A percentile compares a stretch with the other conserved stretches of the same genome.
phyloP scores from a whole-genome alignment of 2,888 invertebrate species.

The Zygothrica quintamaculata region DNA sequence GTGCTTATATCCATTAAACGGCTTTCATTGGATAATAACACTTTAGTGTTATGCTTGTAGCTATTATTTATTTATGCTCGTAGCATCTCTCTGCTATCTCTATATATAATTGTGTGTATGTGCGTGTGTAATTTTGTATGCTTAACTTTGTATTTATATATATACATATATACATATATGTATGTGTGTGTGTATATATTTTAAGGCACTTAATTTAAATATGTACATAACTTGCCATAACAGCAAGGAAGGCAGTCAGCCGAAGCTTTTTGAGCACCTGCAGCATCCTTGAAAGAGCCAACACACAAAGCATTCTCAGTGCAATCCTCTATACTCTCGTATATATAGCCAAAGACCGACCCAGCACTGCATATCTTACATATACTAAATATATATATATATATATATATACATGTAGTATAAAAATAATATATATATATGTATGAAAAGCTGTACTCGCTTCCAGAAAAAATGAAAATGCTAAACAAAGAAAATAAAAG shows the following conservation, averaged over 20 bases:
- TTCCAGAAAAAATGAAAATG: constrained; percentile 71
- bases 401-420: constrained; percentile 6
- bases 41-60: constrained; percentile 31
- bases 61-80: constrained; percentile 41
- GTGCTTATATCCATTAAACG: constrained; percentile 26
- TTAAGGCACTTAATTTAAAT: constrained; percentile 58
- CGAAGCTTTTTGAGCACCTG: constrained; percentile 63
- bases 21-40: constrained; percentile 46
- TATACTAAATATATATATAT: constrained; percentile 29
- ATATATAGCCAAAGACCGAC: constrained; percentile 16
- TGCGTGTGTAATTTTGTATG: not conserved
- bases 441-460: constrained; percentile 50
- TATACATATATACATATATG: constrained; percentile 8
- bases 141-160: too few relatives aligned
- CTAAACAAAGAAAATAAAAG: constrained; percentile 81
- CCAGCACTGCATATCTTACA: constrained; percentile 47
- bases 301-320: constrained; percentile 50
- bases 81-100: constrained; percentile 39
- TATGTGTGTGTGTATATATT: constrained; percentile 19
- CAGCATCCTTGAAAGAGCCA: constrained; percentile 62
- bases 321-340: constrained; percentile 3
- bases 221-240: constrained; percentile 70
- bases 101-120: constrained; percentile 10
- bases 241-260: constrained; percentile 38
- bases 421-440: constrained; percentile 34